Percentiles rank a stretch among this genome's conserved stretches.
Evolutionary conservation across 2,113 vertebrate species (phyloP).

Genomic region (Nerophis ophidion): DNA sequence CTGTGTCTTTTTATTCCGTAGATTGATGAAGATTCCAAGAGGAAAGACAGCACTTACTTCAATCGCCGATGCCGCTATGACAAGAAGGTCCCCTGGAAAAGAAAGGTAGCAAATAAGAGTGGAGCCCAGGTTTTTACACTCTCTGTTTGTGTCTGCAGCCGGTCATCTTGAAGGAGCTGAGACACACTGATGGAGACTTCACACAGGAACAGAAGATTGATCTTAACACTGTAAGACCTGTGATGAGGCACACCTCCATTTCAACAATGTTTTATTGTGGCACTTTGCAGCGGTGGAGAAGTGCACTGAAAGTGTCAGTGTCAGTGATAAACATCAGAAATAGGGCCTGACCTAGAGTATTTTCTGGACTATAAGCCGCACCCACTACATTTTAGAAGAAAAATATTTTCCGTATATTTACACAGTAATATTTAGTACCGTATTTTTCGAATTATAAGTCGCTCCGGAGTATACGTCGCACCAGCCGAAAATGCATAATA

Average conservation of each 20-base stretch:
- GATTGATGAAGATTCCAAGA: constrained; percentile 88
- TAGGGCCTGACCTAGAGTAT: too few relatives aligned
- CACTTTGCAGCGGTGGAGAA: too few relatives aligned
- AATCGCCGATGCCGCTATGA: constrained; percentile 84
- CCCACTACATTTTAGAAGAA: too few relatives aligned
- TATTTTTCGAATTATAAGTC: too few relatives aligned
- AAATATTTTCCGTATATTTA: too few relatives aligned
- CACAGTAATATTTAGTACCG: too few relatives aligned
- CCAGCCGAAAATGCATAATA: too few relatives aligned
- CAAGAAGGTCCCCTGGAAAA: constrained; percentile 79
- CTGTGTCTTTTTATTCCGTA: constrained; percentile 39
- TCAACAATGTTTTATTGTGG: not conserved
- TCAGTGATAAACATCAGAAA: too few relatives aligned
- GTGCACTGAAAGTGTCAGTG: too few relatives aligned
- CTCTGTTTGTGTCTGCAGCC: constrained; percentile 62
- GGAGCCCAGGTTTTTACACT: not conserved
- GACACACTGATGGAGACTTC: constrained; percentile 83
- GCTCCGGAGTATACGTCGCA: too few relatives aligned
- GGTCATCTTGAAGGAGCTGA: constrained; percentile 89
- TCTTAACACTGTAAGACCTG: constrained; percentile 81
- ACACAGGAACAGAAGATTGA: constrained; percentile 86
- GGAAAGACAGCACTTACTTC: constrained; percentile 77
- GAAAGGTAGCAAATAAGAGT: not conserved
- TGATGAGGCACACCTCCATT: not conserved
- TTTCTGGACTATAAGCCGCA: too few relatives aligned